Conservation (phyloP, 2,113 vertebrate genomes). For the Cinclus cinclus region DNA sequence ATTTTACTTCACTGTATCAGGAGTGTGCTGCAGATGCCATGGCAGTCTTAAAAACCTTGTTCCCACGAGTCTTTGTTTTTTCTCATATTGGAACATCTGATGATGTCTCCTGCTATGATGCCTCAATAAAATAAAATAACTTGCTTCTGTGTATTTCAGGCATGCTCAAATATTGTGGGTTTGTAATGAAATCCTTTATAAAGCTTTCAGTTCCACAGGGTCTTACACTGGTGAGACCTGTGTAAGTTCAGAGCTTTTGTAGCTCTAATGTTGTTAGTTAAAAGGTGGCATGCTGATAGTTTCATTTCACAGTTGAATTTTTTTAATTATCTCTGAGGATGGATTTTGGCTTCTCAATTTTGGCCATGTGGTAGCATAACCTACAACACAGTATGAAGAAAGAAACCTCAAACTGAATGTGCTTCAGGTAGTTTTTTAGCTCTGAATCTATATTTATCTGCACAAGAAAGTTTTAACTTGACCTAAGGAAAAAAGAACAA, state of each 20-base stretch:
- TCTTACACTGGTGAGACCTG: neutral
- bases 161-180: neutral
- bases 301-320: slow-evolving; percentile 66
- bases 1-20: neutral
- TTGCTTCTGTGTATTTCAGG: neutral
- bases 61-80: neutral
- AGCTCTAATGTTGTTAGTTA: slow-evolving; percentile 8
- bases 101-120: neutral
- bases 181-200: neutral
- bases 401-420: neutral
- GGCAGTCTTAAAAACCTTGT: neutral
- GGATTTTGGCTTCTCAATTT: slow-evolving; percentile 47
- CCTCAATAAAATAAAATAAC: neutral
- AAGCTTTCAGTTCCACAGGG: neutral
- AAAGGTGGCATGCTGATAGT: slow-evolving; percentile 44
- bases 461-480: slow-evolving; percentile 13
- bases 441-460: neutral
- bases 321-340: slow-evolving; percentile 54
- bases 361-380: slow-evolving; percentile 24
- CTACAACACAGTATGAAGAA: neutral
- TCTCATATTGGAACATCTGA: neutral
- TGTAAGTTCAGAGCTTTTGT: neutral
- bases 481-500: slow-evolving; percentile 15
- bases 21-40: neutral
- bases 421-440: neutral